Base-by-base conservation (phyloP, 1,140 invertebrate species). In the Andrena cerasifolii region DNA sequence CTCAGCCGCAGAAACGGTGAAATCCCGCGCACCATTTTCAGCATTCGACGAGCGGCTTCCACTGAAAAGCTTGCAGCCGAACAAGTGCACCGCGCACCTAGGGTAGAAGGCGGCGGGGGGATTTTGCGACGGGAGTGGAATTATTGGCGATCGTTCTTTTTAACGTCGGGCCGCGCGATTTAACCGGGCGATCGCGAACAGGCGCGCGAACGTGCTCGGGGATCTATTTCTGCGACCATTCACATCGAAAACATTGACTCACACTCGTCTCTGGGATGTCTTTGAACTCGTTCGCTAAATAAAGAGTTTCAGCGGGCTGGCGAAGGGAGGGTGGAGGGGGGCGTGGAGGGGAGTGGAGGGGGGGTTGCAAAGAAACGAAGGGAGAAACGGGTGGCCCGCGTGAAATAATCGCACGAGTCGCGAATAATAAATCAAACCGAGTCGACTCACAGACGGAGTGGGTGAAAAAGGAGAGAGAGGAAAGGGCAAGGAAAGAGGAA, bases 191-290 rank as follows among this genome's bases (percentile, higher is more conserved):
- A 84, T 84, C 72, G 33, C 47, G 12, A 80, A 31, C 54, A 61
- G n/a, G 8, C 40, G 45, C 53, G 16, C 21, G 18, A 68, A 78
- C 80, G 81, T 71, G 73, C 80, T 78, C 78, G 49, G 83, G 79
- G 56, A 84, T 88, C 87, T 89, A 89, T 89, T 89, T 89, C 85
- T 79, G 87, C 86, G 87, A 65, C 82, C 86, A 88, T 89, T 89
- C 88, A 87, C 87, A 88, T 89, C 84, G 79, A 89, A 88, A 89
- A 89, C 88, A 89, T 87, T 88, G 88, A 87, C 84, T 89, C 88
- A 86, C 86, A 33, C 87, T 80, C 67, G 59, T 45, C 74, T 26
- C 73, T 21, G 62, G 68, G 73, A 79, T 89, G 87, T 89, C 88
- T 89, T 89, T 89, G 88, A 89, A 89, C 88, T 87, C 88, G 78